A percentile compares a stretch with the other conserved stretches of the same genome.
These are phyloP conservation scores for Xestoiulus laeticollis DNA, from an alignment of 2,888 invertebrate species.

Conservation along the genomic window DNA sequence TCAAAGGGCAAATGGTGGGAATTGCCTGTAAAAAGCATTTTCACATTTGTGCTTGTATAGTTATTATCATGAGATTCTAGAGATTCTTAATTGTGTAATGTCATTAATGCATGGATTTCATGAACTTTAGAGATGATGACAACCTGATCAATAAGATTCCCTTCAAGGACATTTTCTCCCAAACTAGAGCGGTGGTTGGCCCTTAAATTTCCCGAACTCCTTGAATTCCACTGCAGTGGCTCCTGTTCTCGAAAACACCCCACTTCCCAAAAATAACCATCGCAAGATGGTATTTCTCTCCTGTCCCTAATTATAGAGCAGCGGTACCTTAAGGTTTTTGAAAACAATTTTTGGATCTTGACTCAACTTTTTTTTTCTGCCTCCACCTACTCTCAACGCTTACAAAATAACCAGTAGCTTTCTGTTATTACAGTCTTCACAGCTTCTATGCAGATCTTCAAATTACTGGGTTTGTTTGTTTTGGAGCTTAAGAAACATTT, in stretches of 20 bases:
- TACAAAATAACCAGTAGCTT: not conserved
- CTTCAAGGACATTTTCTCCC: not conserved
- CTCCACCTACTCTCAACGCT: slow-evolving; percentile 18
- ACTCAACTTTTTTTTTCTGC: slow-evolving; percentile 44
- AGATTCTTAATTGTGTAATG: not conserved
- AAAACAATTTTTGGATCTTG: slow-evolving; percentile 46
- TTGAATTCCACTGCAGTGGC: slow-evolving; percentile 23
- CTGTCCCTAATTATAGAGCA: slow-evolving; percentile 49
- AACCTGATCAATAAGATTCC: not conserved
- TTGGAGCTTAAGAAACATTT: not conserved
- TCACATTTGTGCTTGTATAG: no score
- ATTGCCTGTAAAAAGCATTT: no score
- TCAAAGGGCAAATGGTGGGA: no score
- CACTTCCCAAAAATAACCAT: not conserved
- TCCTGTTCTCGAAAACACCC: not conserved
- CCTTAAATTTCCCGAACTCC: not conserved
- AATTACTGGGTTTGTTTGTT: slow-evolving; percentile 3
- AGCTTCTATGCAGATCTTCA: not conserved
- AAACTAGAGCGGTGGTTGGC: not conserved
- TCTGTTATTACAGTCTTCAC: not conserved
- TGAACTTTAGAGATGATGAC: not conserved
- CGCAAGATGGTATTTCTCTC: slow-evolving; percentile 45
- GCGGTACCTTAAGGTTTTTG: slow-evolving; percentile 37
- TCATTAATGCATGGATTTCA: not conserved
- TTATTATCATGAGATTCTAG: no score